Evolutionary conservation across 1,140 invertebrate genomes (phyloP), one percentile per base, ranked within the genome.

Genomic region (Conus betulinus): DNA sequence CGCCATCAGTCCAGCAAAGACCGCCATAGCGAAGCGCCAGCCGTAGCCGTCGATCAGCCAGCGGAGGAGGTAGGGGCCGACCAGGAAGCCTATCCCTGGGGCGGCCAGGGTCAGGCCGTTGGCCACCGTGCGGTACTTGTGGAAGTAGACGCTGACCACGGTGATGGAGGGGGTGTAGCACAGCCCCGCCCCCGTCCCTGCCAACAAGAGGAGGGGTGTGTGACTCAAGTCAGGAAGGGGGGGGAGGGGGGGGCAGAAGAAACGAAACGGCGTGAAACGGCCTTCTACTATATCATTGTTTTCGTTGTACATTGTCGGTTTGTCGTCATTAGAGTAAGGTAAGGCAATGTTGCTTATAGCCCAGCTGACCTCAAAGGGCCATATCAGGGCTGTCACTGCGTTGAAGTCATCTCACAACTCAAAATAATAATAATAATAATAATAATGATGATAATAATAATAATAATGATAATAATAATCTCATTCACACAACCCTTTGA

Each of bases 11-110:
- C 53, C 17, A 5, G 20, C 83, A 84, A 20, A 84, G 0, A 39
- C 57, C 25, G 84, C 84, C 71, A 88, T 27, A 13, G 60, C 63
- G 15, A 57, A 84, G 27, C 88, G 84, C 89, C 89, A 90, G 13
- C 88, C 97, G 97, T 1, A 98, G 97, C 71, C 83, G 20, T 88
- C 89, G n/a, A 90, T 86, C 3, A 79, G 57, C 76, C 79, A 90
- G 74, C 89, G 76, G 17, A 89, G 83, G 2, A 92, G 52, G 85
- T 90, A 92, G n/a, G 15, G 91, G 11, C 90, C 87, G 6, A 81
- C 39, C 88, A 93, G 55, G 17, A 84, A 52, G 57, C 90, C 91
- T 20, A 91, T 52, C 8, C 92, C 90, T 25, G 90, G 88, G 20
- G 89, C 88, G 15, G 89, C 88, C 23, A 90, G 74, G 5, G 90